phyloP scores from a whole-genome alignment of 1,140 invertebrate genomes.

The Vanessa tameamea region DNA sequence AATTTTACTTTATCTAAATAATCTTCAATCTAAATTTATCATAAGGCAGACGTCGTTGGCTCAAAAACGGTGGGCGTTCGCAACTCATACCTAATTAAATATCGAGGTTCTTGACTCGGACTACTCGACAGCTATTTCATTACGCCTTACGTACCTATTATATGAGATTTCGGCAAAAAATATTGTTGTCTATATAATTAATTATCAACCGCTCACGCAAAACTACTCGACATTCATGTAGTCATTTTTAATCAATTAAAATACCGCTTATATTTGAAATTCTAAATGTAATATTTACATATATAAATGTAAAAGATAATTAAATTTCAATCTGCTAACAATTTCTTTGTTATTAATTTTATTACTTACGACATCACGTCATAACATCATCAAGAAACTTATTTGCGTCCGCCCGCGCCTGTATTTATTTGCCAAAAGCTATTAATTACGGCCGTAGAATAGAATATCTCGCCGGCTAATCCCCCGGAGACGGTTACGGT shows the following conservation, averaged over 20 bases:
- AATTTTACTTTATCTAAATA: constrained; percentile 7
- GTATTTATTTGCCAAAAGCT: constrained; percentile 78
- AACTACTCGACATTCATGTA: too few species aligned
- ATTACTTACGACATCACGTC: constrained; percentile 69
- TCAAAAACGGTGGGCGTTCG: constrained; percentile 61
- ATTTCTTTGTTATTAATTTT: constrained; percentile 30
- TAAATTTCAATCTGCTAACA: neutral
- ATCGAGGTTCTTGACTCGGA: constrained; percentile 65
- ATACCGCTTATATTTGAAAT: too few species aligned
- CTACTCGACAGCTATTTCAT: constrained; percentile 44
- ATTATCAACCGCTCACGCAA: neutral
- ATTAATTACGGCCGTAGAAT: constrained; percentile 78
- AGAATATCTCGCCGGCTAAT: constrained; percentile 76
- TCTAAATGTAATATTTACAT: too few species aligned
- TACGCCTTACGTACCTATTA: neutral
- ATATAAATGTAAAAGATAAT: too few species aligned
- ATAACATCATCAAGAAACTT: constrained; percentile 63
- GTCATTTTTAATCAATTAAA: too few species aligned
- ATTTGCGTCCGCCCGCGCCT: constrained; percentile 61
- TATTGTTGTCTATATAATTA: constrained; percentile 49
- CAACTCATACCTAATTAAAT: constrained; percentile 74
- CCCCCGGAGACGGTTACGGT: constrained; percentile 74
- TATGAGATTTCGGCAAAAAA: constrained; percentile 8
- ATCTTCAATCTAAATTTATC: constrained; percentile 32
- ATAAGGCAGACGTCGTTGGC: constrained; percentile 62